Conservation (phyloP, 2,888 invertebrate genomes). For the Physocephala rufipes region DNA sequence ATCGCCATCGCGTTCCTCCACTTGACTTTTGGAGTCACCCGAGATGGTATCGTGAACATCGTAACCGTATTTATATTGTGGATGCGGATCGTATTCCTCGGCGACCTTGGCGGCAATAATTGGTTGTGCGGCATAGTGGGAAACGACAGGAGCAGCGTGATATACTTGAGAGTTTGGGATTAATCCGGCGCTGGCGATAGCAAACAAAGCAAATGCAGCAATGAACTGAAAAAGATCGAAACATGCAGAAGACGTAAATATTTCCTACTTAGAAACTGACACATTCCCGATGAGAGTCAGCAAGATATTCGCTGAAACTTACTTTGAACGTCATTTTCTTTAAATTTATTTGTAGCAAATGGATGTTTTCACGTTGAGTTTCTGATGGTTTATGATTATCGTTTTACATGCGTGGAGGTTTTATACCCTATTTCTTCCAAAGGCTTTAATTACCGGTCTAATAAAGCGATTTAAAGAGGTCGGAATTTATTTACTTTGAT, state of each 20-base stretch:
- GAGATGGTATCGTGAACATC: constrained; percentile 59
- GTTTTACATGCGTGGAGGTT: constrained; percentile 33
- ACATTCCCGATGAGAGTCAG: neutral
- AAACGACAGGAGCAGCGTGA: constrained; percentile 46
- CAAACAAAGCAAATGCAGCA: constrained; percentile 45
- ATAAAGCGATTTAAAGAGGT: neutral
- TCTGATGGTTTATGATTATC: constrained; percentile 36
- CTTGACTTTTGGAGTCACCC: constrained; percentile 62
- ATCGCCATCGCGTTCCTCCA: constrained; percentile 61
- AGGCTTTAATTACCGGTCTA: neutral
- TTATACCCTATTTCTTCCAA: constrained; percentile 23
- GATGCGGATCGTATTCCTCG: constrained; percentile 60
- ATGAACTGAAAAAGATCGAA: constrained; percentile 45
- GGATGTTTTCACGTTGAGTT: constrained; percentile 35
- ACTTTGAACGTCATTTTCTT: constrained; percentile 43
- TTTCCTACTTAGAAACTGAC: no score
- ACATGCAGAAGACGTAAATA: neutral
- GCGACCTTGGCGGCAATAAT: constrained; percentile 50
- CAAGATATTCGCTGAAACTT: neutral
- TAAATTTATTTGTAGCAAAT: constrained; percentile 32
- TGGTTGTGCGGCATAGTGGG: constrained; percentile 41
- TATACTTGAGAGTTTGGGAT: constrained; percentile 49
- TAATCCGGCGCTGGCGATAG: constrained; percentile 57
- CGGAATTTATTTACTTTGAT: neutral
- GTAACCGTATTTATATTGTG: constrained; percentile 61